Conservation (phyloP, 1,140 invertebrate species). For the Listronotus bonariensis region DNA sequence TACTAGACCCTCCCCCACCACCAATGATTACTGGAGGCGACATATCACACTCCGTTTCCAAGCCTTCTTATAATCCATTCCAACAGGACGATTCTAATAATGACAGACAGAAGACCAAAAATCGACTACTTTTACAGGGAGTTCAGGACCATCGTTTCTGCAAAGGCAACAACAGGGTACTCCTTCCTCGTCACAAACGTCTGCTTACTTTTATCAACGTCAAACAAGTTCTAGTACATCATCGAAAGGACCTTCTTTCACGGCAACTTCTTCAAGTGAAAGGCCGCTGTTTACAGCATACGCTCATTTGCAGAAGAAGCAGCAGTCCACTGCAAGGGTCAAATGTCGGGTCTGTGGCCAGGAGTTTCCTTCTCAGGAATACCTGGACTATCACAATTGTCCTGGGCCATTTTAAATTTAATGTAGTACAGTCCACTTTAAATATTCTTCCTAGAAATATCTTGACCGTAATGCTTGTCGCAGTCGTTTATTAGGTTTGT, state of each 20-base stretch:
- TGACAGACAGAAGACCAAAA: not conserved
- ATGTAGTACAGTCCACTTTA: too few relatives aligned
- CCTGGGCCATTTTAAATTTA: slow-evolving; percentile 10
- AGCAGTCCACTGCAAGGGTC: not conserved
- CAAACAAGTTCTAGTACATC: not conserved
- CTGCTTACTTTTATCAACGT: not conserved
- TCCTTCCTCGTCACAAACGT: not conserved
- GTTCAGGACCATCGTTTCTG: not conserved
- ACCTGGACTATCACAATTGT: slow-evolving; percentile 7
- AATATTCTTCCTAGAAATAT: too few relatives aligned
- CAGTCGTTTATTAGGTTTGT: too few relatives aligned
- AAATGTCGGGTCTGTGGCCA: not conserved
- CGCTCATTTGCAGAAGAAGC: not conserved
- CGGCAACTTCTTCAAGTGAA: not conserved
- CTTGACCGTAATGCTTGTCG: too few relatives aligned
- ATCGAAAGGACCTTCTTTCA: too few relatives aligned
- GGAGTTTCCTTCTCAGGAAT: slow-evolving; percentile 6
- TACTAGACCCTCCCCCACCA: not conserved
- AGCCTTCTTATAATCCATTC: not conserved
- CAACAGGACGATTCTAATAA: not conserved
- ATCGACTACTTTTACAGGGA: too few relatives aligned
- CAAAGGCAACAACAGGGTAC: not conserved
- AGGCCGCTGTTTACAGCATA: not conserved
- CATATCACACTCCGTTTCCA: not conserved
- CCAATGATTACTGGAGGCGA: not conserved